Conservation (phyloP, 2,888 invertebrate genomes). For the Yponomeuta cagnagella region DNA sequence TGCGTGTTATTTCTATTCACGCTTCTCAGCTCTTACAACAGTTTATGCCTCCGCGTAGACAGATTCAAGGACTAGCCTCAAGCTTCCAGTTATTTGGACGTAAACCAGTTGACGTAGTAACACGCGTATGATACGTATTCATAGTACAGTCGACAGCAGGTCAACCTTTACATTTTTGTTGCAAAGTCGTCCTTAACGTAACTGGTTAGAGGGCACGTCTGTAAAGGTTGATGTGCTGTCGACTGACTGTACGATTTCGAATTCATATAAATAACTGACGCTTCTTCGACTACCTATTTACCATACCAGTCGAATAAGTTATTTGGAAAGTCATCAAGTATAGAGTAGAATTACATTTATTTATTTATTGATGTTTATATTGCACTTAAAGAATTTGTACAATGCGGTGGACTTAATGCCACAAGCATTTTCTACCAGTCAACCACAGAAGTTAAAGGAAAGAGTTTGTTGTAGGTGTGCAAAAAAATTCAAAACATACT, state of each 20-base stretch:
- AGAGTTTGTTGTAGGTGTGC: too few relatives aligned
- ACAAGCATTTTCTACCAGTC: too few relatives aligned
- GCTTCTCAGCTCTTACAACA: too few relatives aligned
- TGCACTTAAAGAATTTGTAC: too few relatives aligned
- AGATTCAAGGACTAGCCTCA: slow-evolving; percentile 19
- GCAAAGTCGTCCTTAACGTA: too few relatives aligned
- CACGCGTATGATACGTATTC: slow-evolving; percentile 41
- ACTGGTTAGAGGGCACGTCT: too few relatives aligned
- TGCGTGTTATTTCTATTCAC: too few relatives aligned
- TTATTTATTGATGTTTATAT: background rate
- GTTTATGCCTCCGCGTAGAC: background rate
- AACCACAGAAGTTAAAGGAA: too few relatives aligned
- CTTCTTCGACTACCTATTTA: slow-evolving; percentile 40
- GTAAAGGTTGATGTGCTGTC: too few relatives aligned
- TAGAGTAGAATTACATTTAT: slow-evolving; percentile 13
- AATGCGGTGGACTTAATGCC: too few relatives aligned
- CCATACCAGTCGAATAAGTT: slow-evolving; percentile 42
- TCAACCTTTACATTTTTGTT: too few relatives aligned
- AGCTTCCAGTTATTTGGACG: slow-evolving; percentile 32
- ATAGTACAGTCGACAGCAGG: slow-evolving; percentile 18
- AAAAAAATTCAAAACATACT: too few relatives aligned
- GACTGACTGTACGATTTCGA: slow-evolving; percentile 7
- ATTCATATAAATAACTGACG: slow-evolving; percentile 27
- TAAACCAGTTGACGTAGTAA: slow-evolving; percentile 56
- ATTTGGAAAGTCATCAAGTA: slow-evolving; percentile 36